A percentile compares a stretch with the other conserved stretches of the same genome.
These are phyloP conservation scores for Thalassarche chlororhynchos DNA, from an alignment of 2,113 vertebrate species.

Conservation along the genomic window DNA sequence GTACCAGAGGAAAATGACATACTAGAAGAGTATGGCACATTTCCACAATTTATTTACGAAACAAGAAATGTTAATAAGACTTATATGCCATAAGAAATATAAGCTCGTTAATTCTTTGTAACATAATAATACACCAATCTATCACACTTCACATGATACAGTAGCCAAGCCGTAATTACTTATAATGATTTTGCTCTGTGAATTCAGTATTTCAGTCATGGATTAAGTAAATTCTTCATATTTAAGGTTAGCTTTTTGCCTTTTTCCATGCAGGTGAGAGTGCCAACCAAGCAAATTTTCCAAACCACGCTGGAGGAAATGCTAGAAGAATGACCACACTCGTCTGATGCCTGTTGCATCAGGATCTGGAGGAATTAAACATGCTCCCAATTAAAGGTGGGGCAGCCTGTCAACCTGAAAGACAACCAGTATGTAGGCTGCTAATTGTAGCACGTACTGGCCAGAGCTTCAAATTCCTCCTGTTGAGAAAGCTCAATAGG, in stretches of 20 bases:
- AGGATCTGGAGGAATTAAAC: not conserved
- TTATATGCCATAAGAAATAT: not conserved
- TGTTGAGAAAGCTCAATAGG: not conserved
- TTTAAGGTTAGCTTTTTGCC: not conserved
- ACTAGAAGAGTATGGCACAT: not conserved
- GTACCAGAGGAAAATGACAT: not conserved
- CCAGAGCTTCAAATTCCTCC: not conserved
- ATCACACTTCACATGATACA: not conserved
- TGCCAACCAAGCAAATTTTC: not conserved
- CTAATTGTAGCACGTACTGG: not conserved
- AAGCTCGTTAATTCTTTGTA: not conserved
- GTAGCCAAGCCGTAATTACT: not conserved
- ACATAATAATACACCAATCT: not conserved
- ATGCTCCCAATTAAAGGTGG: not conserved
- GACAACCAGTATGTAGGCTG: not conserved
- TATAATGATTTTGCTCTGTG: not conserved
- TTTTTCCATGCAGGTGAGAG: not conserved
- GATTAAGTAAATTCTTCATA: not conserved
- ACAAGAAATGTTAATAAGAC: not conserved
- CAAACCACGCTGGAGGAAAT: not conserved
- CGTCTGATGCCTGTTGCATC: not conserved
- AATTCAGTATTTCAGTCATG: not conserved
- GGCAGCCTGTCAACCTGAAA: not conserved
- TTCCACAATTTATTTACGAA: constrained; percentile 31
- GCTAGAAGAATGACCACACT: not conserved